Evolutionary conservation across 1,140 invertebrate species (phyloP).

Genomic region (Ostrea edulis): DNA sequence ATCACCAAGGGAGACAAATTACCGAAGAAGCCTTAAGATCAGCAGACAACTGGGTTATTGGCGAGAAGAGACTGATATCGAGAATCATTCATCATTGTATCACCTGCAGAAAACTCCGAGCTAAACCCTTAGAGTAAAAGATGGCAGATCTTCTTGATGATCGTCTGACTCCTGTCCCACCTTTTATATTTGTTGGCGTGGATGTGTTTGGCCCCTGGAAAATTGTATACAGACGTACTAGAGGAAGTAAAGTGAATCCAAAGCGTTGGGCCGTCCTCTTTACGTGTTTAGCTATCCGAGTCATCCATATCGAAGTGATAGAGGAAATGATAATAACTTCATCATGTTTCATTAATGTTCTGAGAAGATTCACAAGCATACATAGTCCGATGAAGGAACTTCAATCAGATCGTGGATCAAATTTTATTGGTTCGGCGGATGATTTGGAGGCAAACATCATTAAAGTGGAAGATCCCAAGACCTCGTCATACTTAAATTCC

Average conservation of each 20-base stretch:
- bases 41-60: background rate
- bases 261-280: constrained; percentile 59
- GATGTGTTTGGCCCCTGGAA: constrained; percentile 53
- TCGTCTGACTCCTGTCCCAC: constrained; percentile 44
- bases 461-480: background rate
- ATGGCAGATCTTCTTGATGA: no score
- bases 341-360: no score
- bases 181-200: constrained; percentile 47
- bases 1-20: background rate
- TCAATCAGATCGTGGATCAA: constrained; percentile 34
- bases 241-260: background rate
- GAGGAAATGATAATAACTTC: constrained; percentile 50
- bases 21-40: background rate
- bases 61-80: background rate
- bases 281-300: constrained; percentile 53
- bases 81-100: constrained; percentile 46
- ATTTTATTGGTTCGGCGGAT: constrained; percentile 42
- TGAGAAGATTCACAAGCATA: constrained; percentile 41
- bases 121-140: background rate
- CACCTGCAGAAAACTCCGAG: background rate
- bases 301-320: constrained; percentile 54
- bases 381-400: constrained; percentile 37
- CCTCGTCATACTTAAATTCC: background rate
- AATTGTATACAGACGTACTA: constrained; percentile 6
- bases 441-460: constrained; percentile 17